These are phyloP conservation scores for Zosterops lateralis DNA, from an alignment of 2,113 vertebrate species.

Conservation along the genomic window DNA sequence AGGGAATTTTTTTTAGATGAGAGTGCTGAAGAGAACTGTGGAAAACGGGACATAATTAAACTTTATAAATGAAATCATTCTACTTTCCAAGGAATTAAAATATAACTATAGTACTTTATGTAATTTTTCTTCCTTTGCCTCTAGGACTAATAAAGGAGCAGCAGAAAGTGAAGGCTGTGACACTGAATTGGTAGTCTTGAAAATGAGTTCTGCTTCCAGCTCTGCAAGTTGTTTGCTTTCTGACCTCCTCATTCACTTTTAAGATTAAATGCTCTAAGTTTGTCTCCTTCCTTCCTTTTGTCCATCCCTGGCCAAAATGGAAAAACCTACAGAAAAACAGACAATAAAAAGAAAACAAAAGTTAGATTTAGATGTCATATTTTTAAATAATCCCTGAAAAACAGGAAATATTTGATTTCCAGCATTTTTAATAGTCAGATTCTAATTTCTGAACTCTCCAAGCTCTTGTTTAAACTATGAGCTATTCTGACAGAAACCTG, in stretches of 20 bases:
- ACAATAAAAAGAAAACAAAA: not conserved
- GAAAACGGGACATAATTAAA: not conserved
- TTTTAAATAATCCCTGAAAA: not conserved
- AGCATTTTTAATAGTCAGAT: not conserved
- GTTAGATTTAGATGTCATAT: not conserved
- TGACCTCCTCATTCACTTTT: not conserved
- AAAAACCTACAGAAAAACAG: not conserved
- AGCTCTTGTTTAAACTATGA: not conserved
- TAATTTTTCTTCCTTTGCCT: not conserved
- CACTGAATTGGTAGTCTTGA: not conserved
- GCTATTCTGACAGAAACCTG: not conserved
- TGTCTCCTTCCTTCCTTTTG: not conserved
- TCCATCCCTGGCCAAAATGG: not conserved
- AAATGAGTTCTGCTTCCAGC: not conserved
- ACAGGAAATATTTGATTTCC: not conserved
- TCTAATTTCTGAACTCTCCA: not conserved
- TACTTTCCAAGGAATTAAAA: not conserved
- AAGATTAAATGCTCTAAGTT: not conserved
- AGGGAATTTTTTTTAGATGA: rapidly evolving
- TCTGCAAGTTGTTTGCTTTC: not conserved
- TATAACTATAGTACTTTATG: not conserved
- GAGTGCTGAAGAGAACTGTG: not conserved
- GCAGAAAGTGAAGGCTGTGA: not conserved
- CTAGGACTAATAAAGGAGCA: not conserved
- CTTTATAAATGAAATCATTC: not conserved